Evolutionary conservation across 2,113 vertebrate species (phyloP), one percentile per base, ranked within the genome.

Genomic region (Pitta sordida): DNA sequence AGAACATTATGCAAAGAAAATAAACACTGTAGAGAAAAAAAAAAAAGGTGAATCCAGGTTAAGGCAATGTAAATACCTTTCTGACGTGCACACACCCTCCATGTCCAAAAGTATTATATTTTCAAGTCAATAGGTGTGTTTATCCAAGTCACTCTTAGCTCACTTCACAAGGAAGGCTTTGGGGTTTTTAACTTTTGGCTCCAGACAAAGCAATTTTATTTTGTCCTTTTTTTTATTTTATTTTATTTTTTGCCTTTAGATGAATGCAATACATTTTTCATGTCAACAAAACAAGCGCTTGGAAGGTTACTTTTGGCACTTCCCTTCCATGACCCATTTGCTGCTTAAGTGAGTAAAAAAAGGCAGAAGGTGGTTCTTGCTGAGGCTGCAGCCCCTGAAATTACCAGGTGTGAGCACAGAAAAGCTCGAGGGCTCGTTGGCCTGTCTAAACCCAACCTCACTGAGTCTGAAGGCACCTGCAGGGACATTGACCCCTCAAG

Each of bases 41-140:
- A 85, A 86, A 62, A 79, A 91, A 81, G 81, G 87, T 95, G 77
- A 94, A 76, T 80, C 30, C 69, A 93, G 85, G 86, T 89, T 83
- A 94, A 87, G 56, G 36, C 39, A 88, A 73, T 78, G 63, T 76
- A 91, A 94, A 94, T 36, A 84, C 36, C 51, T 75, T 91, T 82
- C 51, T 70, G 62, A 94, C 80, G 76, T 26, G 73, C 69, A 63
- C 69, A 69, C 60, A 39, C 62, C 64, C 69, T 73, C 75, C 8
- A 6, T 27, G 67, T 62, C 63, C 79, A 84, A 90, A 94, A 90
- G 39, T 46, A 87, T 83, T 76, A 55, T 48, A 80, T 94, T 91
- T 95, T 77, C 53, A 80, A 92, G 76, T 59, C 86, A 95, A 86
- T 78, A 86, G 71, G 49, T 29, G 37, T 84, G 49, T 91, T 93